These are phyloP conservation scores for Nomada hirtipes DNA, from an alignment of 2,888 invertebrate species.

Conservation along the genomic window DNA sequence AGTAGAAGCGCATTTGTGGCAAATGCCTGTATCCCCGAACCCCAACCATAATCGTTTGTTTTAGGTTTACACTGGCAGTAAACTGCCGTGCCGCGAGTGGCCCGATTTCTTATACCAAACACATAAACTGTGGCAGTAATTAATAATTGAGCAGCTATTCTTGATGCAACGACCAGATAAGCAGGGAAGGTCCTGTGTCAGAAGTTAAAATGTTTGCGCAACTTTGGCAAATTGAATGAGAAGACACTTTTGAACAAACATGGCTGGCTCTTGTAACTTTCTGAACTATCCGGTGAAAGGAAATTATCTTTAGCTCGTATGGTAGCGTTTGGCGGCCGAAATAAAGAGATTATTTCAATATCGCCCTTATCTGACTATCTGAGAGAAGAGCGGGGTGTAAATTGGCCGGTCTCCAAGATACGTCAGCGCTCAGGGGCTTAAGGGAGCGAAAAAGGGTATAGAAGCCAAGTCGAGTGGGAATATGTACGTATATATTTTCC, in stretches of 20 bases:
- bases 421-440: constrained; percentile 65
- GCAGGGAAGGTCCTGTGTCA: not conserved
- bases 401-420: constrained; percentile 71
- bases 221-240: too few relatives aligned
- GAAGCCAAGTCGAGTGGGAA: constrained; percentile 59
- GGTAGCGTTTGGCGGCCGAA: not conserved
- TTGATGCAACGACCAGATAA: not conserved
- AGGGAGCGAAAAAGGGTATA: constrained; percentile 43
- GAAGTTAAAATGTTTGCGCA: too few relatives aligned
- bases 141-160: not conserved
- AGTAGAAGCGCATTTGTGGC: constrained; percentile 40
- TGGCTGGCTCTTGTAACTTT: too few relatives aligned
- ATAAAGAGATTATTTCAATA: constrained; percentile 65
- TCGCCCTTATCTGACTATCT: constrained; percentile 59
- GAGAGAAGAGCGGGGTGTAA: constrained; percentile 61
- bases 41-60: constrained; percentile 56
- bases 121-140: not conserved
- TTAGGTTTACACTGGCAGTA: constrained; percentile 37
- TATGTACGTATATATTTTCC: constrained; percentile 62
- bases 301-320: not conserved
- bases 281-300: too few relatives aligned
- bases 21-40: not conserved
- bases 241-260: too few relatives aligned
- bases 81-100: not conserved
- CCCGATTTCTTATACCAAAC: constrained; percentile 56